phyloP scores from a whole-genome alignment of 2,888 invertebrate genomes.

The Eilema sororculum region DNA sequence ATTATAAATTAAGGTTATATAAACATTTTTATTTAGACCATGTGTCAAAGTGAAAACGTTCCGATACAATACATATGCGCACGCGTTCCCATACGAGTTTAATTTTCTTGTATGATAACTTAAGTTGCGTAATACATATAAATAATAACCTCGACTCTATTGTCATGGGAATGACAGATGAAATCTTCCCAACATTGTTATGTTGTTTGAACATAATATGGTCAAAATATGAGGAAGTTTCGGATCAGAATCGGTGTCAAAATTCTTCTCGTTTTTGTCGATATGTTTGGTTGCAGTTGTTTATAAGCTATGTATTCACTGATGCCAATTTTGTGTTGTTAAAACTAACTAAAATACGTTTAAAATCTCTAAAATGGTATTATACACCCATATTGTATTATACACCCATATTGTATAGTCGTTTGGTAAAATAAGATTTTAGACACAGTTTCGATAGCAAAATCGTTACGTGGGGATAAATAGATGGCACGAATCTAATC shows the following conservation, averaged over 20 bases:
- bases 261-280: not conserved
- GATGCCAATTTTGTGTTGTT: too few relatives aligned
- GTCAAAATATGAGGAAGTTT: constrained; percentile 25
- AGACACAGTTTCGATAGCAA: too few relatives aligned
- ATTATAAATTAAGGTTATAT: not conserved
- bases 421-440: too few relatives aligned
- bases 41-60: constrained; percentile 30
- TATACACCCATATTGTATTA: too few relatives aligned
- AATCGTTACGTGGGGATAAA: too few relatives aligned
- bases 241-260: constrained; percentile 12
- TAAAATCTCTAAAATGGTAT: too few relatives aligned
- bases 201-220: constrained; percentile 16
- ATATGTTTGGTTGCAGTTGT: too few relatives aligned
- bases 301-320: too few relatives aligned
- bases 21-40: constrained; percentile 8
- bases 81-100: constrained; percentile 19
- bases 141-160: constrained; percentile 30
- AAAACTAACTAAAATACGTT: too few relatives aligned
- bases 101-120: constrained; percentile 22
- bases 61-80: constrained; percentile 5
- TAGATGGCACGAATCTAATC: too few relatives aligned
- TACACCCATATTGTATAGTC: too few relatives aligned
- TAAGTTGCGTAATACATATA: constrained; percentile 38
- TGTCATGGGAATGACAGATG: constrained; percentile 34
- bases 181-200: constrained; percentile 40